These are phyloP conservation scores for Alosa sapidissima DNA, from an alignment of 2,797 vertebrate genomes.

Conservation along the genomic window DNA sequence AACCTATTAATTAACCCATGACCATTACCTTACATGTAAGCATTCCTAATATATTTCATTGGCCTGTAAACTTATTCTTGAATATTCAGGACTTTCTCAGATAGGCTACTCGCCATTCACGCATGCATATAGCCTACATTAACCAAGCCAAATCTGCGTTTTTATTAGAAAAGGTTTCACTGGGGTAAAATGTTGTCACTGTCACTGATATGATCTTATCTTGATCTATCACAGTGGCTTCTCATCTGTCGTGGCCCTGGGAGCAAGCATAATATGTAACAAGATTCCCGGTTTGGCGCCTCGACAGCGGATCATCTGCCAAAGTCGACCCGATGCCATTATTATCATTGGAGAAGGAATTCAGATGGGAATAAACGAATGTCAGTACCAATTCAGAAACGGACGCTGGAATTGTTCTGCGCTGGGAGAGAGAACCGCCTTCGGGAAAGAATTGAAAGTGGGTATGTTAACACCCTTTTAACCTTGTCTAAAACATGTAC, in stretches of 20 bases:
- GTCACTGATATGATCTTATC: conserved; percentile 19
- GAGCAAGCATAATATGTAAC: conserved; percentile 98
- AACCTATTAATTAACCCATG: neutral
- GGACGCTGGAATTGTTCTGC: conserved; percentile 99
- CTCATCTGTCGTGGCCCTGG: conserved; percentile 95
- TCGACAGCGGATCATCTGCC: conserved; percentile 96
- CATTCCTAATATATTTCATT: neutral
- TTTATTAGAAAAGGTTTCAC: neutral
- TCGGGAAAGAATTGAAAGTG: conserved; percentile 99
- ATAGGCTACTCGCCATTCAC: neutral
- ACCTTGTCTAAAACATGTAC: neutral
- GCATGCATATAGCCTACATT: neutral
- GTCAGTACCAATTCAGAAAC: conserved; percentile 96
- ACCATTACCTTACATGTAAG: neutral
- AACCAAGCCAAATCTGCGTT: neutral
- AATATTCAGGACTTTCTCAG: neutral
- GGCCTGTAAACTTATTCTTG: neutral
- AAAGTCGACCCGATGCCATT: conserved; percentile 98
- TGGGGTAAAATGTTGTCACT: neutral
- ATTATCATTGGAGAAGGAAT: conserved; percentile 98
- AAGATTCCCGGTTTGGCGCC: conserved; percentile 97
- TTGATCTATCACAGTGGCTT: conserved; percentile 81
- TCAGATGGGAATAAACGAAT: conserved; percentile 98
- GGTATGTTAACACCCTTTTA: conserved; percentile 82
- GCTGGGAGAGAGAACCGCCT: conserved; percentile 94